Evolutionary conservation across 2,888 invertebrate species (phyloP), one percentile per base, ranked within the genome.

Genomic region (Oligia fasciuncula): DNA sequence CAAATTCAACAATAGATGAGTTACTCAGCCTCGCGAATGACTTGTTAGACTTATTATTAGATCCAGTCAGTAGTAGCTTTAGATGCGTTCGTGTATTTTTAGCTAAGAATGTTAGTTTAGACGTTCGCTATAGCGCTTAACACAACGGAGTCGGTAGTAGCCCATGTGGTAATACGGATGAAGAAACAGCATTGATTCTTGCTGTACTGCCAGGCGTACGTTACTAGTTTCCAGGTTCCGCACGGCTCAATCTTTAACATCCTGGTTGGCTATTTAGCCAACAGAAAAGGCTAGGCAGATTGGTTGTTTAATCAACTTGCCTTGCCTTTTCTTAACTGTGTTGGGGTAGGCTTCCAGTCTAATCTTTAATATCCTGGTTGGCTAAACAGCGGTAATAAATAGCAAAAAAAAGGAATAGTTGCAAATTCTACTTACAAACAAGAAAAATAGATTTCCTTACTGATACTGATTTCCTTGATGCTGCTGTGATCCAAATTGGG

Each of bases 21-120:
- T 90, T 88, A 89, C 90, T 90, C 90, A 90, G 86, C 87, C 83
- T 86, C 84, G 80, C 88, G 87, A 90, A 90, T 90, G 90, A 90
- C 90, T 90, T 90, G 90, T 90, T 90, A 86, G 77, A 89, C 80
- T 82, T 90, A 90, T 89, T 87, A 88, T 90, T 90, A 90, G 90
- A 90, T 81, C 79, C 82, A 84, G 85, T 83, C 81, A 85, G 89
- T 90, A 80, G 89, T 89, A 83, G 89, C 89, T 89, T 90, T 90
- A 84, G 88, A 89, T 90, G 90, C 89, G 90, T 90, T 90, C 86
- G 79, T 81, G 75, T 90, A 90, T 90, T 90, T 90, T 87, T 90
- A 90, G 89, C 85, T 89, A 77, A 87, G 89, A 89, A 89, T 88
- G 87, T 84, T 89, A 62, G 86, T 89, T 88, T 88, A 86, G 90